These are phyloP conservation scores for Oxycera nigricornis DNA, from an alignment of 2,888 invertebrate species.

Conservation along the genomic window DNA sequence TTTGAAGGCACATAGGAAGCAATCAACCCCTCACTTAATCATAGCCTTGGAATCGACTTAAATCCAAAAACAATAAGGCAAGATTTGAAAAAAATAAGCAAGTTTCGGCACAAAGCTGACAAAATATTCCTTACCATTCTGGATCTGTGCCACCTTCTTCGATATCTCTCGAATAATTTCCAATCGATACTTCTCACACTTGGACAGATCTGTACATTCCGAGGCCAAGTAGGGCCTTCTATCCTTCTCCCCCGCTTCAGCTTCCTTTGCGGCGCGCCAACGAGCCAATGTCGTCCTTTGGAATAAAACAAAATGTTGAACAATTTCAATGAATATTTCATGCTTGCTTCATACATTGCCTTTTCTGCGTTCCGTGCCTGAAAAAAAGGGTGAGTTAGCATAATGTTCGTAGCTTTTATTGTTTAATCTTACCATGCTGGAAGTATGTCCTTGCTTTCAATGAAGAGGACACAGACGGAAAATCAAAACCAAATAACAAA, in stretches of 20 bases:
- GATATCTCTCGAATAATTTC: constrained; percentile 98
- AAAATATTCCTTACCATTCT: constrained; percentile 74
- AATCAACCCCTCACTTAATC: too few species aligned
- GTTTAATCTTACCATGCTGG: too few species aligned
- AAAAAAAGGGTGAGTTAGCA: too few species aligned
- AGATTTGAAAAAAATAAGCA: too few species aligned
- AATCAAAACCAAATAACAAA: too few species aligned
- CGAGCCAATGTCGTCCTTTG: constrained; percentile 91
- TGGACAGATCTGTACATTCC: constrained; percentile 89
- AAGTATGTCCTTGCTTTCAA: too few species aligned
- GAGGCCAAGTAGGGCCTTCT: constrained; percentile 93
- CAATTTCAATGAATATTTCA: neutral
- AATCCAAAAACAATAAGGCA: too few species aligned
- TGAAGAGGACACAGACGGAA: too few species aligned
- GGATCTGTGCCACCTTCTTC: constrained; percentile 98
- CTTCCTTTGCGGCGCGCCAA: constrained; percentile 96
- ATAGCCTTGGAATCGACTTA: too few species aligned
- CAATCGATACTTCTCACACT: constrained; percentile 95
- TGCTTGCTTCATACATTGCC: constrained; percentile 88
- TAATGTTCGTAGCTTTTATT: too few species aligned
- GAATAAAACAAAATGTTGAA: neutral
- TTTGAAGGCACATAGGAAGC: too few species aligned
- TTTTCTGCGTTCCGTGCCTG: constrained; percentile 98
- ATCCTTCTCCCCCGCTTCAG: constrained; percentile 86
- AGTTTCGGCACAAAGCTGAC: neutral